Conservation (phyloP, 2,113 vertebrate genomes). For the Ramphastos sulfuratus region DNA sequence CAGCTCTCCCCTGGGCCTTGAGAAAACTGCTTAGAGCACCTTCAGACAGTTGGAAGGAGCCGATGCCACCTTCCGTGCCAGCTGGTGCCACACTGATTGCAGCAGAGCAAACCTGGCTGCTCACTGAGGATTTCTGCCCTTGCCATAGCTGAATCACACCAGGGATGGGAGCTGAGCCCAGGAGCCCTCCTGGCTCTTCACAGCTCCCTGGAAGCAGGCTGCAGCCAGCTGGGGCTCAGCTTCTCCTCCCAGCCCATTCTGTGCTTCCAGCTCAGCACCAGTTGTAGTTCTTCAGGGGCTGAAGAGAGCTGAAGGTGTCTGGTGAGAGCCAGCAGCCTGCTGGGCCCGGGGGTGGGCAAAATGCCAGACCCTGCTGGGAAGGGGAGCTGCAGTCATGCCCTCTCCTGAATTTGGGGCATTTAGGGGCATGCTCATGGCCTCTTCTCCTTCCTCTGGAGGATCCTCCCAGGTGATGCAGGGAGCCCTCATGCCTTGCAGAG, state of each 20-base stretch:
- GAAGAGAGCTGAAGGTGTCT: not conserved
- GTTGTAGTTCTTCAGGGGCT: no score
- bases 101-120: slow-evolving; percentile 10
- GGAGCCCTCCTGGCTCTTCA: no score
- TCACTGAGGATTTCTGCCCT: not conserved
- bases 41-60: not conserved
- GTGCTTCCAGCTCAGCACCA: no score
- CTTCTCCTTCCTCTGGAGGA: not conserved
- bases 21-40: not conserved
- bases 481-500: not conserved
- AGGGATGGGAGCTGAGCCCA: not conserved
- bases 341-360: not conserved
- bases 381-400: fast-evolving
- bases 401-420: not conserved
- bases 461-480: not conserved
- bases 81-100: not conserved
- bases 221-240: no score
- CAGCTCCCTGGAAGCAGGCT: no score
- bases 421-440: not conserved
- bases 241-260: no score
- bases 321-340: fast-evolving
- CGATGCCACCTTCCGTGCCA: not conserved
- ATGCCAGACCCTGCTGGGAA: not conserved
- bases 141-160: not conserved
- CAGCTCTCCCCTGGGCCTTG: not conserved